Evolutionary conservation across 1,140 invertebrate genomes (phyloP).

Genomic region (Neodiprion virginianus): DNA sequence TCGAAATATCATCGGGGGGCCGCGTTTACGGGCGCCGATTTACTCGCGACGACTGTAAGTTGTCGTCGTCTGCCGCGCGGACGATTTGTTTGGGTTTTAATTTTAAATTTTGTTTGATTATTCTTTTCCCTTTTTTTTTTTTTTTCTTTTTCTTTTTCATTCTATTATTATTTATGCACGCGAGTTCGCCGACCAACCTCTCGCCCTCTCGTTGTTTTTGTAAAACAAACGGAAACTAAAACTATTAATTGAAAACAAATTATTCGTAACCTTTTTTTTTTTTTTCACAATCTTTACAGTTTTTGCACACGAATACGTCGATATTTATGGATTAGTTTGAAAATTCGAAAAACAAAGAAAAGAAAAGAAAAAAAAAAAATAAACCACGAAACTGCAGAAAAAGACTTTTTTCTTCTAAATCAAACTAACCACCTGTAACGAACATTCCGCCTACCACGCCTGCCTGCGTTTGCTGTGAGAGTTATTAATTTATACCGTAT

Average conservation of each 20-base stretch:
- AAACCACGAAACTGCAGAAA: too few species aligned
- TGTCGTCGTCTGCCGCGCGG: background rate
- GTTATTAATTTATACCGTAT: background rate
- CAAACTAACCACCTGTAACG: background rate
- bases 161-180: background rate
- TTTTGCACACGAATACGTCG: background rate
- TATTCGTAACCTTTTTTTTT: too few species aligned
- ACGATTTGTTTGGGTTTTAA: too few species aligned
- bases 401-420: background rate
- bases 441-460: background rate
- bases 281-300: background rate
- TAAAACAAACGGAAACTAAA: too few species aligned
- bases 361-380: too few species aligned
- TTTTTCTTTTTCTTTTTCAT: too few species aligned
- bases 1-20: conserved; percentile 52
- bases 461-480: conserved; percentile 14
- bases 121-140: too few species aligned
- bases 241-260: too few species aligned
- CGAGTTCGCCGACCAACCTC: background rate
- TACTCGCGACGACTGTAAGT: background rate
- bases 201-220: background rate
- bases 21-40: conserved; percentile 34
- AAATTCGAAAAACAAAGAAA: too few species aligned
- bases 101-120: too few species aligned
- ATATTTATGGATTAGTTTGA: background rate